Percentiles rank a stretch among this genome's conserved stretches.
Conservation (phyloP, 2,888 invertebrate species). For the Cynaeus angustus region DNA sequence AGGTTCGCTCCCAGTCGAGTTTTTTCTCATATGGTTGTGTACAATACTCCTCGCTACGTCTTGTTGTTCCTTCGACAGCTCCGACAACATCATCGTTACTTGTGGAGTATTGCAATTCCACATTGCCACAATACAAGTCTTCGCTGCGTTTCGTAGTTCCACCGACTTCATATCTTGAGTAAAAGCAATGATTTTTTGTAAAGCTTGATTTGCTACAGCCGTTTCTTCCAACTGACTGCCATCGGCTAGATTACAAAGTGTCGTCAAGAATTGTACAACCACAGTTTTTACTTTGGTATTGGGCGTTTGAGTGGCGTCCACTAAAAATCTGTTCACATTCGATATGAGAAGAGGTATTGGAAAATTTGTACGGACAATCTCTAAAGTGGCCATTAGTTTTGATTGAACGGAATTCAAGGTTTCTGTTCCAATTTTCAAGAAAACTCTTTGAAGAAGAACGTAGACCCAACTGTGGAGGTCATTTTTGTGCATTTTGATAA, state of each 20-base stretch:
- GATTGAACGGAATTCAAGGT: constrained; percentile 92
- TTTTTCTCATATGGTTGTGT: constrained; percentile 82
- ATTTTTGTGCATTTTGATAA: constrained; percentile 88
- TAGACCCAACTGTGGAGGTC: constrained; percentile 96
- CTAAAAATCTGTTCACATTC: constrained; percentile 85
- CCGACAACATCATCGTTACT: constrained; percentile 86
- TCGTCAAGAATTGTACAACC: constrained; percentile 80
- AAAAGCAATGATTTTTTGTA: constrained; percentile 83
- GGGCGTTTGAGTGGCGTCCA: constrained; percentile 95
- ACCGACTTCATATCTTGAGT: constrained; percentile 80
- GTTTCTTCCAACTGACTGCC: constrained; percentile 70
- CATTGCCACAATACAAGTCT: constrained; percentile 82
- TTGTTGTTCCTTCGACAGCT: constrained; percentile 82
- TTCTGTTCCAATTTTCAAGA: constrained; percentile 90
- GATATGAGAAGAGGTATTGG: constrained; percentile 79
- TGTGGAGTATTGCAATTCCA: constrained; percentile 92
- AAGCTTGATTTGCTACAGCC: constrained; percentile 76
- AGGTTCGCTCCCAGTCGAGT: constrained; percentile 75
- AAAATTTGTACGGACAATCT: constrained; percentile 82
- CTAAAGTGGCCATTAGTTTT: constrained; percentile 90
- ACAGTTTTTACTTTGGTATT: constrained; percentile 87
- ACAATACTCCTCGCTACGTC: constrained; percentile 83
- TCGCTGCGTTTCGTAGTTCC: constrained; percentile 79
- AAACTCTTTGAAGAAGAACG: constrained; percentile 83
- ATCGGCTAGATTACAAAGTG: constrained; percentile 80